Evolutionary conservation across 2,113 vertebrate species (phyloP).

Genomic region (Bos taurus): ARS-UCD2.0 NC_037339.1:55000501-55001000

Average conservation of each 20-base stretch:
- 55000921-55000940: background rate
- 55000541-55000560: background rate
- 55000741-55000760: background rate
- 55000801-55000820: background rate
- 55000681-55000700: accelerated
- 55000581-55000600: background rate
- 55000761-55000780: background rate
- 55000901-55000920: background rate
- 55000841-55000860: background rate
- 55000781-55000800: accelerated
- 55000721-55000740: background rate
- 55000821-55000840: background rate
- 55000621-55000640: background rate
- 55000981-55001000: background rate
- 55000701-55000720: background rate
- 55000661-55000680: background rate
- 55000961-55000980: background rate
- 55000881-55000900: background rate
- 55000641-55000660: background rate
- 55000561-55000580: background rate
- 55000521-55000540: background rate
- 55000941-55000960: background rate
- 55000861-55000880: background rate
- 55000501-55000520: background rate
- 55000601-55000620: background rate